A percentile compares a stretch with the other conserved stretches of the same genome.
Conservation (phyloP, 2,113 vertebrate genomes). For the Poeciliopsis turrubarensis region DNA sequence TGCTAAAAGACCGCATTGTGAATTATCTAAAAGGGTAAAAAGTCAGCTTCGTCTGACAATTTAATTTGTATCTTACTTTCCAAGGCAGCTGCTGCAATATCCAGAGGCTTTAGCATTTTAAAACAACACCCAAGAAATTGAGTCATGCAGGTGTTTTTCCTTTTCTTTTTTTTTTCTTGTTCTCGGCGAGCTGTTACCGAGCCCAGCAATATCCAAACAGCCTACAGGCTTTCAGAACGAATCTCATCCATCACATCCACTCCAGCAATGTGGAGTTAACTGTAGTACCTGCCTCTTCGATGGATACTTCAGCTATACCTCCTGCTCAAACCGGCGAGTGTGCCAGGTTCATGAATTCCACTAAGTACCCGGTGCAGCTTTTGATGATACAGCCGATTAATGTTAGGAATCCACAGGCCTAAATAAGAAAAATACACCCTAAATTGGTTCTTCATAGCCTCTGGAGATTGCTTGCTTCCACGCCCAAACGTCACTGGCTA, state of each 20-base stretch:
- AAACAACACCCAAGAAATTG: constrained; percentile 4
- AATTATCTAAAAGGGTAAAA: neutral
- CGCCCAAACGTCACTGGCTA: constrained; percentile 9
- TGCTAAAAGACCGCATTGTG: neutral
- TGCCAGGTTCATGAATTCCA: constrained; percentile 19
- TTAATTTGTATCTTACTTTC: neutral
- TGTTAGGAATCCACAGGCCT: constrained; percentile 25
- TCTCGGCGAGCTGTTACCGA: constrained; percentile 1
- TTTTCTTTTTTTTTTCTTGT: neutral
- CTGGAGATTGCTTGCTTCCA: constrained; percentile 20
- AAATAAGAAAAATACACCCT: constrained; percentile 20
- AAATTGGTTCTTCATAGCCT: constrained; percentile 25
- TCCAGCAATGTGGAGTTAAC: constrained; percentile 29
- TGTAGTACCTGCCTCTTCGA: constrained; percentile 41
- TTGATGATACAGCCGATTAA: constrained; percentile 19
- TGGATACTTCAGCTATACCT: constrained; percentile 33
- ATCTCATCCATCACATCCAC: constrained; percentile 22
- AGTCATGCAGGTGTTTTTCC: neutral
- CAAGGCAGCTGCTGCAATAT: constrained; percentile 2
- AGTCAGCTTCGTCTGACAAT: neutral
- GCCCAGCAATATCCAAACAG: constrained; percentile 14
- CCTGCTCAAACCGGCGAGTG: constrained; percentile 13
- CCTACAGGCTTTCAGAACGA: constrained; percentile 31
- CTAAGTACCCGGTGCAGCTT: constrained; percentile 26
- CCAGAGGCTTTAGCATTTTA: neutral